Percentiles rank a stretch among this genome's conserved stretches.
Evolutionary conservation across 2,113 vertebrate genomes (phyloP).

Genomic region (Dolichotis patagonum): DNA sequence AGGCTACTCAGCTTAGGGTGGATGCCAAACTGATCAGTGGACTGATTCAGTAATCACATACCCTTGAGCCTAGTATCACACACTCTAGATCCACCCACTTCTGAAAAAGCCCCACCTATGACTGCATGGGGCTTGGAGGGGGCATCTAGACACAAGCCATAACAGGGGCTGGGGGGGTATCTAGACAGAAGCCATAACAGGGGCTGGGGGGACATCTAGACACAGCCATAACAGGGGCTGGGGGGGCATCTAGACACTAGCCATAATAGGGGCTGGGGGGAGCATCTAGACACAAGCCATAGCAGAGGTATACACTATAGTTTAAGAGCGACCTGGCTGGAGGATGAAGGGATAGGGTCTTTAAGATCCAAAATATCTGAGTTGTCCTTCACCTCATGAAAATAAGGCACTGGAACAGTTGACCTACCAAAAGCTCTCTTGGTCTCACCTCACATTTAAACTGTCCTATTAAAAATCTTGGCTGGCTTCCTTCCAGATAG

Average conservation of each 20-base stretch:
- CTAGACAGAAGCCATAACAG: background rate
- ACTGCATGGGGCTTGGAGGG: background rate
- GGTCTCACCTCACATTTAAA: background rate
- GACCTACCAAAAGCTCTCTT: background rate
- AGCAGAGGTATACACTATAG: background rate
- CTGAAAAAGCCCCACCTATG: background rate
- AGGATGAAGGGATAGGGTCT: background rate
- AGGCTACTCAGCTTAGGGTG: background rate
- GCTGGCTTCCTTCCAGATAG: background rate
- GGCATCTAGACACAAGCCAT: background rate
- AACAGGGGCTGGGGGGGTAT: too few species aligned
- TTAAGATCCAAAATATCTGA: background rate
- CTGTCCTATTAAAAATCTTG: background rate
- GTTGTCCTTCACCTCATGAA: background rate
- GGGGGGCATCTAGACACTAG: background rate
- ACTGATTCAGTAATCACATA: background rate
- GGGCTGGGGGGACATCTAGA: background rate
- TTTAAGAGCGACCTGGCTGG: background rate
- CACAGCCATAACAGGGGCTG: background rate
- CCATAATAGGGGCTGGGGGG: background rate
- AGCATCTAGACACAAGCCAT: background rate
- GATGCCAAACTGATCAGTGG: background rate
- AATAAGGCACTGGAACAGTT: background rate
- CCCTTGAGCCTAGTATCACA: background rate
- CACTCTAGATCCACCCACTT: background rate